Evolutionary conservation across 2,113 vertebrate species (phyloP).

Genomic region (Python bivittatus): DNA sequence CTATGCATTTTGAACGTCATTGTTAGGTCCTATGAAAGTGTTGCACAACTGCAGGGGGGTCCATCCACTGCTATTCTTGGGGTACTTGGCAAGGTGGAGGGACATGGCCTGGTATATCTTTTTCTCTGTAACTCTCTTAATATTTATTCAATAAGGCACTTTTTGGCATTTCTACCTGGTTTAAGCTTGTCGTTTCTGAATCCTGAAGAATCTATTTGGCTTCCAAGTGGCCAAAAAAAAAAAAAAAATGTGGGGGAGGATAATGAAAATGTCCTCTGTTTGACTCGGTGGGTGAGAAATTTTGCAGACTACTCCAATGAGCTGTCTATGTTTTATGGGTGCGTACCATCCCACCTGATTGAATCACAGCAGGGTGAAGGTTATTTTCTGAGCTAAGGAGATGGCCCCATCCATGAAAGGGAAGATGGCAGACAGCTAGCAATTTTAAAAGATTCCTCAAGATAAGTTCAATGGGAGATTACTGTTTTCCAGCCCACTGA

Average conservation of each 20-base stretch:
- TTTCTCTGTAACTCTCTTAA: no score
- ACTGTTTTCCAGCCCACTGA: conserved; percentile 36
- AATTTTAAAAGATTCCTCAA: conserved; percentile 41
- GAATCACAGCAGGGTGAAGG: not conserved
- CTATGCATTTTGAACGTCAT: no score
- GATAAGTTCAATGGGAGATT: conserved; percentile 35
- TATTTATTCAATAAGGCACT: no score
- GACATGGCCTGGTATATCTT: no score
- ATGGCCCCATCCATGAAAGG: not conserved
- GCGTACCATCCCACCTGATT: not conserved
- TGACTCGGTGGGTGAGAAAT: not conserved
- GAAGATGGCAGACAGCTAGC: conserved; percentile 25
- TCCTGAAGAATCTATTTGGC: not conserved
- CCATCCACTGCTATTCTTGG: no score
- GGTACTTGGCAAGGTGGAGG: no score
- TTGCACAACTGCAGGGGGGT: no score
- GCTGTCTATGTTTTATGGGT: not conserved
- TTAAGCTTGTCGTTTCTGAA: no score
- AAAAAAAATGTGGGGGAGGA: not conserved
- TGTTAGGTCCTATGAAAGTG: no score
- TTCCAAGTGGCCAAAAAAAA: not conserved
- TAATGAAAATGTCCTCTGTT: not conserved
- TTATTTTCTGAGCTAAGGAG: not conserved
- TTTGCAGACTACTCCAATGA: not conserved
- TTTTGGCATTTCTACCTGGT: no score